Percentiles rank a stretch among this genome's conserved stretches.
phyloP scores from a whole-genome alignment of 2,113 vertebrate genomes.

The Sardina pilchardus region DNA sequence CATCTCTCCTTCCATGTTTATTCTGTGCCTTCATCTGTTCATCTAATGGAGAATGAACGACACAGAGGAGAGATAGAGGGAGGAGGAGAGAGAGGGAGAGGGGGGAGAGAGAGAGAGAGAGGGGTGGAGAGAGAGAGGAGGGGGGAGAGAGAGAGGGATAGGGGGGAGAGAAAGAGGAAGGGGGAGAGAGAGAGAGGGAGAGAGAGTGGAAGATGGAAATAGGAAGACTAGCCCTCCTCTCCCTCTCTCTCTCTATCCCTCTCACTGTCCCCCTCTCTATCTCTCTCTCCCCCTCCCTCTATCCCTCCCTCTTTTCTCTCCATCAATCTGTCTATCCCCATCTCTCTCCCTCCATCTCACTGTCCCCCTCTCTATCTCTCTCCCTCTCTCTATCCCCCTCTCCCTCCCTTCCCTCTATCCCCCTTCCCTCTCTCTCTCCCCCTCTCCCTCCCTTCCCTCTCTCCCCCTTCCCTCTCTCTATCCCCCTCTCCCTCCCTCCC shows the following conservation, averaged over 20 bases:
- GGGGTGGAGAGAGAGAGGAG: conserved; percentile 43
- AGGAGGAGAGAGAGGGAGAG: conserved; percentile 37
- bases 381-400: conserved; percentile 41
- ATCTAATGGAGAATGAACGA: conserved; percentile 56
- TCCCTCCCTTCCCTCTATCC: conserved; percentile 81
- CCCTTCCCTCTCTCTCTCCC: conserved; percentile 79
- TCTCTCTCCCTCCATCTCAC: no score
- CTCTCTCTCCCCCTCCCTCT: conserved; percentile 17
- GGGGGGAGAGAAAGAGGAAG: no score
- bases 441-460: conserved; percentile 43
- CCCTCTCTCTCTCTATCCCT: no score
- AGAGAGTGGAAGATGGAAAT: conserved; percentile 55
- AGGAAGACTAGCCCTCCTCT: conserved; percentile 37
- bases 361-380: no score
- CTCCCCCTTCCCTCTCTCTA: no score
- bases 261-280: no score
- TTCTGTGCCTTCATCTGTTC: conserved; percentile 44
- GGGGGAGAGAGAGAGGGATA: conserved; percentile 28
- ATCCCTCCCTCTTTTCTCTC: no score
- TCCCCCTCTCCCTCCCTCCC: conserved; percentile 8
- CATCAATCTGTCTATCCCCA: no score
- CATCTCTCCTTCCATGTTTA: conserved; percentile 17
- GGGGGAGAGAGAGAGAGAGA: conserved; percentile 47
- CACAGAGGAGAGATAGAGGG: conserved; percentile 45
- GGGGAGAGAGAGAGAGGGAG: conserved; percentile 47